Evolutionary conservation across 1,140 invertebrate species (phyloP), one percentile per base, ranked within the genome.

Genomic region (Marisa cornuarietis): DNA sequence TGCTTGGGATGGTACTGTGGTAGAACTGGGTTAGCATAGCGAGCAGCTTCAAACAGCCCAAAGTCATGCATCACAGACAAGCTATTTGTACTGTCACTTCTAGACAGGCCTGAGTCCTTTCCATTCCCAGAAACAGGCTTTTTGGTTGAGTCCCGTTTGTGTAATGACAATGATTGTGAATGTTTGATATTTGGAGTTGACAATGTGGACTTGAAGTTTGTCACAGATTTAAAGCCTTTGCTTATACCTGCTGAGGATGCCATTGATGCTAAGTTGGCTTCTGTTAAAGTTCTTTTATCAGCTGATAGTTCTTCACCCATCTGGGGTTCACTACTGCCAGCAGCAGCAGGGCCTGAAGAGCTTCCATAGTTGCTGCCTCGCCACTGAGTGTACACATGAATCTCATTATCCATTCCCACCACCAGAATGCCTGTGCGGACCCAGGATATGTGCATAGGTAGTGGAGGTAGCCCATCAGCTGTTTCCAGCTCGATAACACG

Each of bases 1-100:
- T 99, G 98, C 88, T 99, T 98, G 0, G 98, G 98, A 93, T 99
- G 99, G 91, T 99, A 99, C 87, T 99, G 99, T 0, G 99, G 98
- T 80, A 99, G 91, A n/a, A 99, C 97, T 0, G 98, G 98, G 88
- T 96, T 92, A 13, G 97, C 97, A 84, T 99, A 96, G 73, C 97
- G 93, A n/a, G 96, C 96, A 0, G 98, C 97, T 90, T 99, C 97
- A 92, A 99, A 99, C 58, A 99, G 89, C 0, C 98, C 98, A 88
- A 96, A 97, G 90, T 98, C 96, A 0, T 91, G 88, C 54, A 91
- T 87, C 68, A 89, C 80, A 14, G 82, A 79, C 65, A 88, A 76
- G 78, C 87, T 87, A 18, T 84, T 80, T 18, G 82, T 82, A 79
- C 87, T 89, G 26, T 90, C 88, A 85, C 87, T 89, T 18, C 83